A percentile compares a stretch with the other conserved stretches of the same genome.
phyloP scores from a whole-genome alignment of 37 sponge, comb jelly and placozoan species.

The Beroe ovata region DNA sequence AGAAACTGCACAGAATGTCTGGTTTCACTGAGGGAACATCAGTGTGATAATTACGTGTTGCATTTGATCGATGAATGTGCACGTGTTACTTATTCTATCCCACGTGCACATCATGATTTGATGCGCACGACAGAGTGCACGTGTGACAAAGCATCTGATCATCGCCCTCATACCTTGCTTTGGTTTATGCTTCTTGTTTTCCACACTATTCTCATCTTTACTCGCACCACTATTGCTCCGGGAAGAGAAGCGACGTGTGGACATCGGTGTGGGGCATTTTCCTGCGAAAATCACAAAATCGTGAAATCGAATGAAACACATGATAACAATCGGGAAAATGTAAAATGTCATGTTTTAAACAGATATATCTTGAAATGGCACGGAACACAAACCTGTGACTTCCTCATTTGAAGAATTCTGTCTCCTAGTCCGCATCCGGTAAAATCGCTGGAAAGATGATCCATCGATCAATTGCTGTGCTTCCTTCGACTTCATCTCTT shows the following conservation, averaged over 20 bases:
- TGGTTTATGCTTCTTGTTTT: neutral
- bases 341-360: no score
- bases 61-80: no score
- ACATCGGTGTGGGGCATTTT: neutral
- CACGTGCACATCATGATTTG: no score
- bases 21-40: slow-evolving; percentile 75
- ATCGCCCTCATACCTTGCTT: neutral
- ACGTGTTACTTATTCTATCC: no score
- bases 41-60: no score
- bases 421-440: slow-evolving; percentile 52
- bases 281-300: neutral
- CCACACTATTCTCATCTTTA: neutral
- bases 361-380: no score
- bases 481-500: slow-evolving; percentile 26
- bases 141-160: no score
- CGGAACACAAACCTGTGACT: neutral
- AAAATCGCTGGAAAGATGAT: slow-evolving; percentile 55
- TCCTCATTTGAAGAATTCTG: slow-evolving; percentile 29
- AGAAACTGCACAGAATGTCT: slow-evolving; percentile 90
- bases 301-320: no score
- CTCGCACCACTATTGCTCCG: slow-evolving; percentile 42
- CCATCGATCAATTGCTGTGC: slow-evolving; percentile 55
- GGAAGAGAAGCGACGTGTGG: neutral
- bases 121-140: no score
- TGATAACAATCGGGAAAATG: no score